Percentiles rank a stretch among this genome's conserved stretches.
These are phyloP conservation scores for Wasmannia auropunctata DNA, from an alignment of 1,140 invertebrate genomes.

Conservation along the genomic window DNA sequence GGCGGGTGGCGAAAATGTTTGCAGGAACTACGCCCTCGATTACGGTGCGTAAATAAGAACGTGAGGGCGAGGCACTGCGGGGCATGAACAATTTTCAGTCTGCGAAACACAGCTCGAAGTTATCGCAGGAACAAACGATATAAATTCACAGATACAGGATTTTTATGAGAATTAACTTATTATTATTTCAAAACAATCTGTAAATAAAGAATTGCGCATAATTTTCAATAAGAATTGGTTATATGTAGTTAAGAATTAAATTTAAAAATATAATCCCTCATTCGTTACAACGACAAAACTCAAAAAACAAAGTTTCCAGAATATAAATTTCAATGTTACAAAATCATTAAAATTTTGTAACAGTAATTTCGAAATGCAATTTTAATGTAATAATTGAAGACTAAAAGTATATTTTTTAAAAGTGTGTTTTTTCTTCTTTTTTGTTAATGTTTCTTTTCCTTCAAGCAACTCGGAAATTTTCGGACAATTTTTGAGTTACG, in stretches of 20 bases:
- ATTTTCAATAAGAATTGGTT: background rate
- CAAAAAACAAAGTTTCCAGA: too few species aligned
- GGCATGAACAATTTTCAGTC: background rate
- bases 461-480: too few species aligned
- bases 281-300: too few species aligned
- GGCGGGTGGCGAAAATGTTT: slow-evolving; percentile 34
- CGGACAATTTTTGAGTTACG: too few species aligned
- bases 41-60: slow-evolving; percentile 22
- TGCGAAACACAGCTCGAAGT: background rate
- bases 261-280: background rate
- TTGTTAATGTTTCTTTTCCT: too few species aligned
- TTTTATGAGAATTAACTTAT: background rate
- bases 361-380: too few species aligned
- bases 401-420: too few species aligned
- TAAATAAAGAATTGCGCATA: background rate
- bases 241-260: background rate
- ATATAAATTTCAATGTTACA: too few species aligned
- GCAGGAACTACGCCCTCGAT: slow-evolving; percentile 39
- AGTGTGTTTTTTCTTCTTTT: too few species aligned
- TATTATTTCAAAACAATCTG: background rate
- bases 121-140: background rate
- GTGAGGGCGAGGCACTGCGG: slow-evolving; percentile 10
- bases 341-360: too few species aligned
- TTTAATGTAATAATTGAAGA: too few species aligned
- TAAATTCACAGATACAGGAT: background rate